Percentiles rank a stretch among this genome's conserved stretches.
phyloP scores from a whole-genome alignment of 2,888 invertebrate species.

The Caenorhabditis imperialis region DNA sequence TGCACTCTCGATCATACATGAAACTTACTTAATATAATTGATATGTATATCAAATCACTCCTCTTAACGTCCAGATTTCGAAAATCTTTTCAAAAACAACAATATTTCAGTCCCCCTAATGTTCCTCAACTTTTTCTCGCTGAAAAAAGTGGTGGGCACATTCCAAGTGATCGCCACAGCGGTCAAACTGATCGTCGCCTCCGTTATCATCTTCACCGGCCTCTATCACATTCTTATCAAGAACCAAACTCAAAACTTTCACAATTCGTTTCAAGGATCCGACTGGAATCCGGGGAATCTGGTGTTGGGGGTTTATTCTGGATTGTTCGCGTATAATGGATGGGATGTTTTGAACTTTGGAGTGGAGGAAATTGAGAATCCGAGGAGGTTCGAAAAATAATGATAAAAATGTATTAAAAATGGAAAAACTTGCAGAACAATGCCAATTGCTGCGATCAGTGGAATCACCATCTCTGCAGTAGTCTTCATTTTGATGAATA shows the following conservation, averaged over 20 bases:
- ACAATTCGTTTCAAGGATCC: constrained; percentile 62
- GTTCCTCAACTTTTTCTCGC: constrained; percentile 64
- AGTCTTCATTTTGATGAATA: constrained; percentile 89
- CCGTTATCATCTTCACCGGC: constrained; percentile 70
- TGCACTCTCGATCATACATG: too few species aligned
- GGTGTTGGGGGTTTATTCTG: constrained; percentile 66
- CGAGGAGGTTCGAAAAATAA: constrained; percentile 58
- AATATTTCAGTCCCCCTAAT: constrained; percentile 62
- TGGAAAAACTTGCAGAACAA: constrained; percentile 51
- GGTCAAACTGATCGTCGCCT: constrained; percentile 68
- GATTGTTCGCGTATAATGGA: constrained; percentile 75
- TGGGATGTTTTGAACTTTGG: constrained; percentile 76
- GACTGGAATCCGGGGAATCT: constrained; percentile 66
- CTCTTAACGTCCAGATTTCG: too few species aligned
- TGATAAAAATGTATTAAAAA: not conserved
- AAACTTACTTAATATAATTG: too few species aligned
- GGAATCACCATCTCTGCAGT: constrained; percentile 69
- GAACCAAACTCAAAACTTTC: constrained; percentile 62
- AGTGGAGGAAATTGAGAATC: constrained; percentile 73
- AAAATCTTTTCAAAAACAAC: too few species aligned
- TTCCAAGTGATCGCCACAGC: constrained; percentile 73
- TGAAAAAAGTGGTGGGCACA: constrained; percentile 64
- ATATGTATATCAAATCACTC: too few species aligned
- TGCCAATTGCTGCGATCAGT: constrained; percentile 71
- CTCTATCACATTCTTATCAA: constrained; percentile 71